Conservation (phyloP, 2,113 vertebrate genomes). For the Callithrix jacchus region DNA sequence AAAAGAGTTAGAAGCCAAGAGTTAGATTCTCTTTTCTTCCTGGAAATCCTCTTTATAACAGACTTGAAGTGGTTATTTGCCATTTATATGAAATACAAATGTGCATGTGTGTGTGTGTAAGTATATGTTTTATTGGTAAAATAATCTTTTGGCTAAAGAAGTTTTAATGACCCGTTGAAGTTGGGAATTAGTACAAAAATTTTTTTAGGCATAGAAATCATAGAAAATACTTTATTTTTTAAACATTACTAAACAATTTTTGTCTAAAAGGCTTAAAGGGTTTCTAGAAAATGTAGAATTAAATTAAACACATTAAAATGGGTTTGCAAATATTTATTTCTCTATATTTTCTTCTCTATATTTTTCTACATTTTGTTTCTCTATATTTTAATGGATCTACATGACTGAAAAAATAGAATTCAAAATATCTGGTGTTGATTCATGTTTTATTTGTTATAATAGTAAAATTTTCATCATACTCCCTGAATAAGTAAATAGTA, state of each 20-base stretch:
- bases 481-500: background rate
- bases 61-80: background rate
- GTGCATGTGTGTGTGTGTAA: background rate
- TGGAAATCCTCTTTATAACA: background rate
- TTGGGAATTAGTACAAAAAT: background rate
- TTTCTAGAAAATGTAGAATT: background rate
- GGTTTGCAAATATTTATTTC: background rate
- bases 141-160: background rate
- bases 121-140: background rate
- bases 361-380: background rate
- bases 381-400: background rate
- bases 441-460: background rate
- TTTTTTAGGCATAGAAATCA: background rate
- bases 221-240: background rate
- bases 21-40: background rate
- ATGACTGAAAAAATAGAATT: background rate
- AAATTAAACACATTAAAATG: background rate
- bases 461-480: background rate
- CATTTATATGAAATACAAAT: background rate
- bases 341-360: background rate
- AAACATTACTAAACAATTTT: background rate
- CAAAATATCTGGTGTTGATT: constrained; percentile 9
- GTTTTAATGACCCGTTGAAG: background rate
- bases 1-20: background rate
- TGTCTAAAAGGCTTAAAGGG: background rate